Base-by-base conservation (phyloP, 2,113 vertebrate genomes). In the Corynorhinus townsendii region DNA sequence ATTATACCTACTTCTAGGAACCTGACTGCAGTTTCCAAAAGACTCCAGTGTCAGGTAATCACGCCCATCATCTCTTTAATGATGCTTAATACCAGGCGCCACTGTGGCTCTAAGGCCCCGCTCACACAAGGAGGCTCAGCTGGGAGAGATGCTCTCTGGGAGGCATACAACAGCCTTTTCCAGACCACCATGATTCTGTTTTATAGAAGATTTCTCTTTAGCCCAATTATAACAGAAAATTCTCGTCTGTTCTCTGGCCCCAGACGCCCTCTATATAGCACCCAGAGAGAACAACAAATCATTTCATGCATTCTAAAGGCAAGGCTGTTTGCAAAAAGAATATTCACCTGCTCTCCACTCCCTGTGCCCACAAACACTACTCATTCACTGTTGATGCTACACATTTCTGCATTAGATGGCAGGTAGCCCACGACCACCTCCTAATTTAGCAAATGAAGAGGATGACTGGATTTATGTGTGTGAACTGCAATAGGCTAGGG, bases 381-480 rank as follows among this genome's bases (percentile, higher is more conserved):
- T 86, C 68, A 8, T 64, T 35, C 68, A 8, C 64, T 40, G 49
- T 22, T 30, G 54, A 79, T 62, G 87, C 86, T 73, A 73, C 10
- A 76, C 4, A 75, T 43, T 47, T 52, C 73, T 66, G n/a, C 59
- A 22, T 88, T 69, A 82, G 93, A 38, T 68, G 71, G 38, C 68
- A 86, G 40, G 85, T 79, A 90, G 90, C 35, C 64, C 92, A 91
- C 95, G 96, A 94, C 91, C 80, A 93, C 62, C n/a, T 83, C 79
- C 92, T 91, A 88, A 97, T 95, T 93, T 92, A 94, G 64, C 75
- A 97, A 94, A 97, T 95, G 24, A 94, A 83, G 71, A 95, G 96
- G 89, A 97, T 96, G 89, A 89, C 38, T 95, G 49, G 4, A 75
- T 96, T 96, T 97, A 90, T 56, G 83, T 85, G 43, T 68, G 68